Base-by-base conservation (phyloP, 2,888 invertebrate species). In the Leptinotarsa tumamoca region DNA sequence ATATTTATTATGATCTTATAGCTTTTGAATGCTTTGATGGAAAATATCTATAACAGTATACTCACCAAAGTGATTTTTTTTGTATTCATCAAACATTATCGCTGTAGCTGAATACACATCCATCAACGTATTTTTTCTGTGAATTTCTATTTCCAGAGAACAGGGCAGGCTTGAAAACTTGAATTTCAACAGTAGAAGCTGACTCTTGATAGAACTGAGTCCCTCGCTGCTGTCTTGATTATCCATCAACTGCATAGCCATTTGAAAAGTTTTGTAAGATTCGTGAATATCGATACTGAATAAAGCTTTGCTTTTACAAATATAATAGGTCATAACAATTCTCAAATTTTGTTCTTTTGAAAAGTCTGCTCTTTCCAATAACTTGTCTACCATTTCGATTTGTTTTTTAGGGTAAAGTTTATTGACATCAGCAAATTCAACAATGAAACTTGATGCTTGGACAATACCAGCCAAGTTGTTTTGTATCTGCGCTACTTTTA, bases 391-490 rank as follows among this genome's bases (percentile, higher is more conserved):
- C 73, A 72, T n/a, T 72, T 54, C 17, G 15, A 82, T 74, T 43
- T 80, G 67, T 51, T 77, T 69, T 72, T 80, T 76, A 1, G 81
- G 58, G 43, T 78, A 70, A 10, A 75, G 71, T 67, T 76, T 79
- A 70, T 80, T 80, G 1, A 80, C 15, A 68, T 80, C 78, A 3
- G 73, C 63, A 15, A 73, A 74, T 75, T 82, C 81, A 50, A 82
- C 75, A n/a, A 86, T 73, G 76, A 82, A 84, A 18, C 83, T 81
- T 63, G 84, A 75, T 54, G 80, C 76, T 74, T 82, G 78, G 21
- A 86, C 68, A 13, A 80, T 75, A 68, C 72, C 71, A 21, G 71
- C 50, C 50, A 81, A 70, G 50, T 85, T 78, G 17, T 81, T 69
- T 18, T 80, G 69, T 18, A 80, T 63, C 71, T 79, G 74, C 5